Conservation (phyloP, 2,113 vertebrate species). For the Chlamydotis undulata region DNA sequence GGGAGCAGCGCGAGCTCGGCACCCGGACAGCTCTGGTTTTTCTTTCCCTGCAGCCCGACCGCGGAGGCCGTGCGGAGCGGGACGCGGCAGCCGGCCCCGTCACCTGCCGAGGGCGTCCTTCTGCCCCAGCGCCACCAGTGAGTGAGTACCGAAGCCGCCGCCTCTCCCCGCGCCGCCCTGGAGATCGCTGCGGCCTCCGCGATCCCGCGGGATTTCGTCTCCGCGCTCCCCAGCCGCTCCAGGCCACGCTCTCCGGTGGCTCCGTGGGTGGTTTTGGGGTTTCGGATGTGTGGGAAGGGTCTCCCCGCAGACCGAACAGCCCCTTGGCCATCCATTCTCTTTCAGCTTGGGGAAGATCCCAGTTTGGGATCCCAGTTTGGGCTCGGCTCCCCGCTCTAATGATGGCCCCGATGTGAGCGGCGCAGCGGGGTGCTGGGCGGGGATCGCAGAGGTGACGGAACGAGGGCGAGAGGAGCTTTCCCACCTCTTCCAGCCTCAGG, state of each 20-base stretch:
- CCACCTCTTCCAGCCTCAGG: neutral
- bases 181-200: fast-evolving
- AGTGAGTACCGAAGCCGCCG: neutral
- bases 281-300: neutral
- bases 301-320: no score
- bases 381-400: neutral
- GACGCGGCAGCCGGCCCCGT: fast-evolving
- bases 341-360: no score
- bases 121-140: neutral
- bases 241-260: neutral
- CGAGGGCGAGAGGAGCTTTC: neutral
- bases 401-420: no score
- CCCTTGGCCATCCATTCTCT: neutral
- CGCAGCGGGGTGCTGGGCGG: neutral
- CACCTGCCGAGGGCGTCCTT: neutral
- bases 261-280: fast-evolving
- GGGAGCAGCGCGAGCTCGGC: neutral
- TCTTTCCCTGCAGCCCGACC: neutral
- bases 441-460: neutral
- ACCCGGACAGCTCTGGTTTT: neutral
- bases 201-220: fast-evolving
- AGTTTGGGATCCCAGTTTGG: neutral
- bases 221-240: fast-evolving
- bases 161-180: neutral
- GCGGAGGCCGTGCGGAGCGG: neutral